A percentile compares a stretch with the other conserved stretches of the same genome.
Conservation (phyloP, 2,113 vertebrate species). For the Psammodynastes pulverulentus region DNA sequence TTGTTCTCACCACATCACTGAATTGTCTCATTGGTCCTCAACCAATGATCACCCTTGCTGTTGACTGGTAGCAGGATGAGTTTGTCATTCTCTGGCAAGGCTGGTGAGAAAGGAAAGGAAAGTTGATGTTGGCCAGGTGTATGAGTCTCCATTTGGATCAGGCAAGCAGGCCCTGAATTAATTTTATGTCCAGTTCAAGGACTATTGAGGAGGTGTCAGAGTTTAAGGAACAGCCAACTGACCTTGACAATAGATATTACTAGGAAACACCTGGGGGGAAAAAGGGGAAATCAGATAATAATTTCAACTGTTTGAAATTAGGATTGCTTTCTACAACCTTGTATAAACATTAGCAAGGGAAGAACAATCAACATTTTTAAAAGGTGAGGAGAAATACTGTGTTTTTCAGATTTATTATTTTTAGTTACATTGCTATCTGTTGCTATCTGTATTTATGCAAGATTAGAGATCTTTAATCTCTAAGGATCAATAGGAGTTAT, state of each 20-base stretch:
- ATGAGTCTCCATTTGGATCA: slow-evolving; percentile 63
- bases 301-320: not conserved
- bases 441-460: slow-evolving; percentile 20
- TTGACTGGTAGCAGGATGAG: slow-evolving; percentile 60
- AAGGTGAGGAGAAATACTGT: slow-evolving; percentile 23
- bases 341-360: slow-evolving; percentile 33
- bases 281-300: slow-evolving; percentile 68
- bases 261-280: slow-evolving; percentile 76
- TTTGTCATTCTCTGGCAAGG: slow-evolving; percentile 67
- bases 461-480: not conserved
- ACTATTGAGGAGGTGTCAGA: slow-evolving; percentile 48
- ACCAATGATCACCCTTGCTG: slow-evolving; percentile 23
- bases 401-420: slow-evolving; percentile 4
- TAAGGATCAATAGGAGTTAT: slow-evolving; percentile 29
- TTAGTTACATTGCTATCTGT: not conserved
- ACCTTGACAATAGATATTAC: slow-evolving; percentile 51
- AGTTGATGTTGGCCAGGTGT: slow-evolving; percentile 72
- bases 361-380: slow-evolving; percentile 29
- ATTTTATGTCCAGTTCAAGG: slow-evolving; percentile 60
- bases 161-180: slow-evolving; percentile 66
- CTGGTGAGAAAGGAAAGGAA: slow-evolving; percentile 78
- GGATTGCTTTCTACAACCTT: slow-evolving; percentile 28
- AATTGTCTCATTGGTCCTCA: slow-evolving; percentile 42
- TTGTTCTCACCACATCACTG: slow-evolving; percentile 53
- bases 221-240: slow-evolving; percentile 6